Base-by-base conservation (phyloP, 2,113 vertebrate species). In the Paralichthys olivaceus region DNA sequence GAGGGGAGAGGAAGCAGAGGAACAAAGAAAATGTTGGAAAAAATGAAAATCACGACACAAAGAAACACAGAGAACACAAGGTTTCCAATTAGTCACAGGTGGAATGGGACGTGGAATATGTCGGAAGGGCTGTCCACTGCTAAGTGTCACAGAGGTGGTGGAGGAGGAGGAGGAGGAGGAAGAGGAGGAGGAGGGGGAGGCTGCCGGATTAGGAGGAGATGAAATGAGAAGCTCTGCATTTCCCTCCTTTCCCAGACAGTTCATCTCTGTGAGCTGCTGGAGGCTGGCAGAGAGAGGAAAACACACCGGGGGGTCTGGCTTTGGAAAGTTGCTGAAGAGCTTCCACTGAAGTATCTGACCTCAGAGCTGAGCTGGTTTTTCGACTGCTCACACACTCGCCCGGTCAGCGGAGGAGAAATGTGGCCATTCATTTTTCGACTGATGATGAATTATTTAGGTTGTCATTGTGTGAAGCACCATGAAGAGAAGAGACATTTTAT, bases 221-320 rank as follows among this genome's bases (percentile, higher is more conserved):
- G 79, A 85, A 86, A 90, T 84, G 75, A 80, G 81, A 61, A 69
- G 81, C 47, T 45, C 60, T 20, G 64, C 63, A 43, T 70, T 80
- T 76, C 62, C 47, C 72, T 75, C 80, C 64, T 64, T 62, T 67
- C 62, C 47, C 86, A 80, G 62, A 83, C 81, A 83, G 81, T 87
- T 90, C 86, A 83, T 89, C 84, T 79, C 67, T 64, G 87, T 61
- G 1, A 75, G 88, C 84, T 84, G 85, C 84, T 80, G 86, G 80
- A 85, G 82, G 80, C 84, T 79, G 89, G 80, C 77, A 74, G 73
- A 61, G 83, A 87, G 74, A 78, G 49, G 69, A 81, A 60, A n/a
- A 29, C 84, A 32, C 79, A 76, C 59, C 80, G 29, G 84, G 87
- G 72, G 84, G 86, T 75, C 84, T 77, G 78, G 69, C 78, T 87